Evolutionary conservation across 2,113 vertebrate genomes (phyloP), one percentile per base, ranked within the genome.

Genomic region (Catagonus wagneri): DNA sequence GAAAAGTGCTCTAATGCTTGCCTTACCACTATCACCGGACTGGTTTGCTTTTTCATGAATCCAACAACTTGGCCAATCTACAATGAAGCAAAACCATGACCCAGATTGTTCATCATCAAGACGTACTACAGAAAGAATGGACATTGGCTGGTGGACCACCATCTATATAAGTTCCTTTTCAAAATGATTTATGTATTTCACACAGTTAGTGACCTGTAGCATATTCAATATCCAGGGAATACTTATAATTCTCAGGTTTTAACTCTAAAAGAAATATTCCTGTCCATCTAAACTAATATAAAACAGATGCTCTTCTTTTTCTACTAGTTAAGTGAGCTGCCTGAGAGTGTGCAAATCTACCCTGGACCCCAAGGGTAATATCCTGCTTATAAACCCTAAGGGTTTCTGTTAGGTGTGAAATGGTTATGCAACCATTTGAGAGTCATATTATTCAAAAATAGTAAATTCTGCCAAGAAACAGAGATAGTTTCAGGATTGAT

Each of bases 401-500:
- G 39, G 74, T 74, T 96, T 96, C 93, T 96, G 44, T 72, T 78
- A 96, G 90, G 85, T 97, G 88, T 85, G 65, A 97, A 95, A 93
- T n/a, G n/a, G 76, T 90, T 93, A 71, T 78, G 87, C 89, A 97
- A 90, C 72, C 94, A 94, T 63, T 91, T 90, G 92, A 89, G 32
- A 89, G 86, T 89, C 34, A 23, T 61, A 80, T 75, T 95, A 92
- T 92, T 96, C 58, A 93, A 90, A 97, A 93, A 60, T 7, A 56
- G 66, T 65, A 50, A 56, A 66, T 83, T 83, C 75, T 89, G 63
- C 91, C 93, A 94, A 96, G 87, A 95, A 97, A 85, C 39, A 83
- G 69, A 94, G 9, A 61, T 54, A 87, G 72, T 74, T 93, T 65
- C 83, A 90, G 83, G 66, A 74, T 17, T 25, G 2, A 61, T 23